phyloP scores from a whole-genome alignment of 2,888 invertebrate species.

The Dryomyza anilis region DNA sequence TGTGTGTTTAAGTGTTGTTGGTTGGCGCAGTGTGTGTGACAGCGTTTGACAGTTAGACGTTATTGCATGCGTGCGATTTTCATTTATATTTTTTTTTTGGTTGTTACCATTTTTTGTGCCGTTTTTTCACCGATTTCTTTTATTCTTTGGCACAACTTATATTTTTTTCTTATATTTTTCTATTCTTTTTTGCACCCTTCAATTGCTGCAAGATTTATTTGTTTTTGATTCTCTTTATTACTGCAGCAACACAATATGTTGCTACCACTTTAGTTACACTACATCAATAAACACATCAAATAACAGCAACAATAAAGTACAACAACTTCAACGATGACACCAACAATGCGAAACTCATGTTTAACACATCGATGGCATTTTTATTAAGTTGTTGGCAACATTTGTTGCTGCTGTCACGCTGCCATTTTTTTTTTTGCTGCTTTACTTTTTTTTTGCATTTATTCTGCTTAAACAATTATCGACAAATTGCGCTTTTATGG shows the following conservation, averaged over 20 bases:
- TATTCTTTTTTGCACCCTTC: not conserved
- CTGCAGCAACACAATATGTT: not conserved
- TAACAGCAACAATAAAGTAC: too few species aligned
- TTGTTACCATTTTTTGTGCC: too few species aligned
- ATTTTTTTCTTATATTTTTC: conserved; percentile 27
- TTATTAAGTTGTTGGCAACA: conserved; percentile 51
- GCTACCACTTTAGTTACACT: conserved; percentile 14
- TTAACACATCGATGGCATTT: conserved; percentile 50
- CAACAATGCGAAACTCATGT: conserved; percentile 40
- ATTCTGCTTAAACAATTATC: conserved; percentile 56
- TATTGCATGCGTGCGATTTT: too few species aligned
- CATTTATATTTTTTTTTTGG: too few species aligned
- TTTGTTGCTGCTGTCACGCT: too few species aligned
- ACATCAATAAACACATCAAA: conserved; percentile 17
- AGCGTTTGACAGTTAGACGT: conserved; percentile 42
- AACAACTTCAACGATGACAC: conserved; percentile 4
- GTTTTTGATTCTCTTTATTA: not conserved
- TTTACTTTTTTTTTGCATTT: too few species aligned
- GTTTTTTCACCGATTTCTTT: too few species aligned
- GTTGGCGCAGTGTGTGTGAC: conserved; percentile 21
- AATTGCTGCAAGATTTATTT: not conserved
- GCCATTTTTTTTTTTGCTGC: too few species aligned
- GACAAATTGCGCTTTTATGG: conserved; percentile 55
- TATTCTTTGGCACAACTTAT: too few species aligned
- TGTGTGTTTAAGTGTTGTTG: conserved; percentile 45